Evolutionary conservation across 2,113 vertebrate genomes (phyloP), one percentile per base, ranked within the genome.

Genomic region (Sarotherodon lohbergeri): DNA sequence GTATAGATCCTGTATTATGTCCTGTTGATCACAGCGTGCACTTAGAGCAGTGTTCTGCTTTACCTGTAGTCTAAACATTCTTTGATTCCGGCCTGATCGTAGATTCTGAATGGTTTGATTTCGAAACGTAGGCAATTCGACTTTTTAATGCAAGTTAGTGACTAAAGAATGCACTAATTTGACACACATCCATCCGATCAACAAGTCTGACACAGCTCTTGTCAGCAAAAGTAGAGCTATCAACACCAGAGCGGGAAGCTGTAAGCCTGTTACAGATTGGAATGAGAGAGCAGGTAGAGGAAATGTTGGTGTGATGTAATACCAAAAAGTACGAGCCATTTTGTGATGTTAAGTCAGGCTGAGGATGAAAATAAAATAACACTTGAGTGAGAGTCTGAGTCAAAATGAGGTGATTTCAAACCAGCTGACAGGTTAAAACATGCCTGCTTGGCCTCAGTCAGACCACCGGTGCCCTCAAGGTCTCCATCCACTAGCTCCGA

Each of bases 341-440:
- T 76, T 81, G 9, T 57, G 52, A 81, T 24, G 55, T 57, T 57
- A 41, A 27, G 4, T 29, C 4, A 4, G 79, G 71, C 39, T 17
- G 12, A 24, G 66, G 57, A n/a, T 56, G 4, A 39, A 50, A 81
- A 43, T 27, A 55, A 79, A 52, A 48, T 50, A n/a, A 29, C 5
- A 2, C 24, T 66, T 41, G 39, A 19, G 54, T 48, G n/a, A 24
- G 39, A 57, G 29, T 10, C 14, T 43, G 36, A 54, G 54, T 48
- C 24, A 24, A 80, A 89, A 54, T 56, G 5, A 46, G 57, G 27
- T 41, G 54, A 22, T 29, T 57, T 13, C 3, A 78, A 63, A 56
- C 34, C 19, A 3, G 17, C 9, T 48, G 88, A 91, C 92, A 7
- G 85, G 90, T 92, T 86, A 27, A 89, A 87, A 93, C 93, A 90